Evolutionary conservation across 2,797 vertebrate species (phyloP), one percentile per base, ranked within the genome.

Genomic region (Sylvilagus floridanus): DNA sequence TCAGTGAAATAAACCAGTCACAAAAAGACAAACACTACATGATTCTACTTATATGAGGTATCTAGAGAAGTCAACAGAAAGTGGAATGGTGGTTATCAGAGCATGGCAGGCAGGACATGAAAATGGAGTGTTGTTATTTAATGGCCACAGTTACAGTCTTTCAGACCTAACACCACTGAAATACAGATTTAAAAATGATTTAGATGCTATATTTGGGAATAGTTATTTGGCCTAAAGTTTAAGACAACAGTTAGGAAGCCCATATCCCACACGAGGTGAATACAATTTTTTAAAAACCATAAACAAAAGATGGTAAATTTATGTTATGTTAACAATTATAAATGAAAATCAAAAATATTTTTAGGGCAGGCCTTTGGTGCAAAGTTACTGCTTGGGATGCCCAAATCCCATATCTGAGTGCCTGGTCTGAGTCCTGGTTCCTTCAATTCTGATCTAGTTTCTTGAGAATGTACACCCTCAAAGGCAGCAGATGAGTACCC

Each of bases 11-110:
- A 35, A 84, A 35, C 62, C 16, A 94, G 77, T 37, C 32, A 92
- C 68, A 90, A 75, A 95, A 73, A 62, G 32, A 81, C 47, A 88
- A 95, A 89, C 54, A 76, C 52, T 71, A 9, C 4, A 75, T 22
- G n/a, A 66, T 32, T 92, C 17, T 35, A 88, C 30, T 86, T 75
- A 52, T 21, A n/a, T 26, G 28, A 62, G 14, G 69, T 54, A 69
- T 83, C n/a, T 37, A 77, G n/a, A 68, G 11, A 32, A 84, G 37
- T 50, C 13, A 24, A 35, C 13, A 37, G 13, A 24, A 71, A 94
- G 84, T 13, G 22, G 26, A 89, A 69, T 7, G 7, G 42, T 21
- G 5, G 72, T 28, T 87, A 2, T 2, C 32, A 75, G 1, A 12
- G 30, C 7, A 9, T 54, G 2, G 4, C 2, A 32, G 2, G 4